phyloP scores from a whole-genome alignment of 2,888 invertebrate genomes.

The Drosophila sordidula region DNA sequence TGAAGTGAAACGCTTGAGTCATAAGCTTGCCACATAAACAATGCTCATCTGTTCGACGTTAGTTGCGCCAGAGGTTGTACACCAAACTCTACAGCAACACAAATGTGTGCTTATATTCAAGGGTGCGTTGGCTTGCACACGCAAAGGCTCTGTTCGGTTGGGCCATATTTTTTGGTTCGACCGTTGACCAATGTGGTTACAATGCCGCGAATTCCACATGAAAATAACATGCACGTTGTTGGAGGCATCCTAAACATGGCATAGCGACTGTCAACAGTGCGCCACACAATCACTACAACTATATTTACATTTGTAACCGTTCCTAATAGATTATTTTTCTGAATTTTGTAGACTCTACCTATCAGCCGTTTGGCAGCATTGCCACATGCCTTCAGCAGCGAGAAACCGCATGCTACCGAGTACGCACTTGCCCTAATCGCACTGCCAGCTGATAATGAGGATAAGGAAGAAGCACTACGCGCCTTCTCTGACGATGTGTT shows the following conservation, averaged over 20 bases:
- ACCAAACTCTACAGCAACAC: slow-evolving; percentile 68
- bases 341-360: slow-evolving; percentile 86
- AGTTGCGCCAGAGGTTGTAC: slow-evolving; percentile 56
- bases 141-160: slow-evolving; percentile 21
- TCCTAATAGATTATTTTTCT: slow-evolving; percentile 9
- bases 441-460: slow-evolving; percentile 95
- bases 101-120: slow-evolving; percentile 32
- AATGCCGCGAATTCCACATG: slow-evolving; percentile 7
- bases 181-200: slow-evolving; percentile 32
- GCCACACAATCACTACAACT: slow-evolving; percentile 59
- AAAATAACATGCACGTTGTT: slow-evolving; percentile 51
- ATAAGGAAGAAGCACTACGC: slow-evolving; percentile 90
- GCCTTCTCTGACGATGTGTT: slow-evolving; percentile 88
- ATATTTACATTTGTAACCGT: slow-evolving; percentile 2
- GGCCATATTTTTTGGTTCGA: slow-evolving; percentile 81
- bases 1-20: slow-evolving; percentile 85
- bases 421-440: slow-evolving; percentile 93
- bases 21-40: slow-evolving; percentile 85
- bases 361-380: slow-evolving; percentile 92
- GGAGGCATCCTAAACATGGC: slow-evolving; percentile 67
- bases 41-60: slow-evolving; percentile 58
- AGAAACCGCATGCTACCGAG: slow-evolving; percentile 94
- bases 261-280: slow-evolving; percentile 40
- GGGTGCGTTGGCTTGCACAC: slow-evolving; percentile 14
- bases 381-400: slow-evolving; percentile 90